Evolutionary conservation across 2,888 invertebrate species (phyloP).

Genomic region (Caenorhabditis sp.): DNA sequence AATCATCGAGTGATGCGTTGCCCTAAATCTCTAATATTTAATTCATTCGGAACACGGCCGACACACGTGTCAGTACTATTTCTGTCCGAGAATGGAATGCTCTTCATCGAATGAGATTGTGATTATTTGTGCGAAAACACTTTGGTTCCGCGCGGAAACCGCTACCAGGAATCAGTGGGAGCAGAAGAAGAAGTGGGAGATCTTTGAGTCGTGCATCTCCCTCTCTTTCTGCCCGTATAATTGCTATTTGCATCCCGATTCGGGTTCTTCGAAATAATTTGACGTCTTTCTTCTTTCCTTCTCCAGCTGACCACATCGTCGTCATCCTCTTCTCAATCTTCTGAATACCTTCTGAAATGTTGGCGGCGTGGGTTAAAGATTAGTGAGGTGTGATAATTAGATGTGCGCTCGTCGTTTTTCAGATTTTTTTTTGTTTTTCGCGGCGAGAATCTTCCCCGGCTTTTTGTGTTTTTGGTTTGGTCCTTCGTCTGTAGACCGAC

Average conservation of each 20-base stretch:
- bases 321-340: neutral
- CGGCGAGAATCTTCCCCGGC: too few relatives aligned
- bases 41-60: neutral
- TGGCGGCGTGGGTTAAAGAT: conserved; percentile 7
- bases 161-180: conserved; percentile 19
- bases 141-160: neutral
- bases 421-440: neutral
- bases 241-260: conserved; percentile 3
- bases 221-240: conserved; percentile 6
- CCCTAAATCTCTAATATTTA: neutral
- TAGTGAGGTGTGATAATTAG: conserved; percentile 40
- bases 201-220: conserved; percentile 10
- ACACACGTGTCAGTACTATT: too few relatives aligned
- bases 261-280: neutral
- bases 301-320: neutral
- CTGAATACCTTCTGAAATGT: conserved; percentile 4
- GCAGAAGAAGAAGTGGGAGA: neutral
- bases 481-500: too few relatives aligned
- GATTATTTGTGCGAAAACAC: neutral
- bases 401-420: neutral
- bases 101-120: too few relatives aligned
- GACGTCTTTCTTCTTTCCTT: neutral
- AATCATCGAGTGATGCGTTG: too few relatives aligned
- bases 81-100: too few relatives aligned
- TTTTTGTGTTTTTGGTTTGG: too few relatives aligned